These are phyloP conservation scores for Distichodus sexfasciatus DNA, from an alignment of 2,797 vertebrate species.

Conservation along the genomic window DNA sequence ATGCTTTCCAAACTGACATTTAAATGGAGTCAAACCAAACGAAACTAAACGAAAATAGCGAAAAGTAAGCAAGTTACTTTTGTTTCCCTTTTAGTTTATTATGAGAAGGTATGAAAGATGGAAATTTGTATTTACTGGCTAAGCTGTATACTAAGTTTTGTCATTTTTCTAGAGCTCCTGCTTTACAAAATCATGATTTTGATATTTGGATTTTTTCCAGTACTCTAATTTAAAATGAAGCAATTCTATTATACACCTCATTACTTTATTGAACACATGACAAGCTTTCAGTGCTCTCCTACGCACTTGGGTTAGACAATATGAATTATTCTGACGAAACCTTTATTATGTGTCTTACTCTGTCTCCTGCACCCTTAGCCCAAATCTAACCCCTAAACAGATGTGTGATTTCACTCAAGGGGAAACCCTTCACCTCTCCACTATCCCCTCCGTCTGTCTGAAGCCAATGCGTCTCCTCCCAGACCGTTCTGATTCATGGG, in stretches of 20 bases:
- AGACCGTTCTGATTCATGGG: conserved; percentile 44
- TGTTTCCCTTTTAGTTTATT: no score
- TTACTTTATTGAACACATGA: background rate
- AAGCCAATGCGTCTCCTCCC: conserved; percentile 8
- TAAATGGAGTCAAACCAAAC: no score
- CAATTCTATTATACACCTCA: background rate
- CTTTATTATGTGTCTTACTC: conserved; percentile 12
- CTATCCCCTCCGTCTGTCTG: conserved; percentile 1
- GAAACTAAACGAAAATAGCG: no score
- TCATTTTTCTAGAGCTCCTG: no score
- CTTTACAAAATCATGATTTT: no score
- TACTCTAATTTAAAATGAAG: background rate
- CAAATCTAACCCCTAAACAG: conserved; percentile 30
- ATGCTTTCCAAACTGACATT: no score
- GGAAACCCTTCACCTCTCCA: conserved; percentile 8
- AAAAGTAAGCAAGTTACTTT: no score
- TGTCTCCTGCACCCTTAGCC: conserved; percentile 11
- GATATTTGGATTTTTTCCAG: background rate
- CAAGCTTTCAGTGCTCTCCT: background rate
- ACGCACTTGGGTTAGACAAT: background rate
- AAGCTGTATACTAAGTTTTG: no score
- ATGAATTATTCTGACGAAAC: conserved; percentile 10
- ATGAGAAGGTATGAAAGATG: no score
- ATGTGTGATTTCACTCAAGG: conserved; percentile 24
- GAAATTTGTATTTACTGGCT: no score